phyloP scores from a whole-genome alignment of 2,113 vertebrate species.

The Cyprinodon variegatus region DNA sequence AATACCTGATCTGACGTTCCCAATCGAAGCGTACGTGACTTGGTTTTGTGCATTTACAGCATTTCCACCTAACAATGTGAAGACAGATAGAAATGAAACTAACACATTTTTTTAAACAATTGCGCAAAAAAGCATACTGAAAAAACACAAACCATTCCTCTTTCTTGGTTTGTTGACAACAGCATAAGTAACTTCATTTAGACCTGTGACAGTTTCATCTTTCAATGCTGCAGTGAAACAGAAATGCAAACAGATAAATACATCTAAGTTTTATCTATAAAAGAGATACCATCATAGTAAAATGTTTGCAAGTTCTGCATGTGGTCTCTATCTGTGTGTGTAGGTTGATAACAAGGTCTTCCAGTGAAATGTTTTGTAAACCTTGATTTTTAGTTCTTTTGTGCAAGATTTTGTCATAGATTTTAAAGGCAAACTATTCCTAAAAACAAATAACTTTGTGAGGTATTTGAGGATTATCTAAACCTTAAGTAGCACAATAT shows the following conservation, averaged over 20 bases:
- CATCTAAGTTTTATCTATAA: neutral
- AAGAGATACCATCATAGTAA: neutral
- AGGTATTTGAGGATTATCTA: too few relatives aligned
- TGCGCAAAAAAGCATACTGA: neutral
- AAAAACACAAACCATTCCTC: neutral
- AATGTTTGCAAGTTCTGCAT: too few relatives aligned
- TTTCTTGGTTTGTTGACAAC: neutral
- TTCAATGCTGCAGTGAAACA: neutral
- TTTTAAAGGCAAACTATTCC: too few relatives aligned
- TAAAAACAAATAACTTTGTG: too few relatives aligned
- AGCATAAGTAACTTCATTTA: neutral
- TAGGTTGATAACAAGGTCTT: too few relatives aligned
- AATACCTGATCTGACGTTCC: neutral
- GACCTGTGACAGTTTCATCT: neutral
- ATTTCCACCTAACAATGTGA: neutral
- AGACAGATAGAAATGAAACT: neutral
- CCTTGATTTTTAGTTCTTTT: too few relatives aligned
- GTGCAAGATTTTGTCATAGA: too few relatives aligned
- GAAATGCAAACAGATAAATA: neutral
- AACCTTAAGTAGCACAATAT: too few relatives aligned
- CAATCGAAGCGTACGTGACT: neutral
- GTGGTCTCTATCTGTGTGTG: too few relatives aligned
- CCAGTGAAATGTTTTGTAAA: too few relatives aligned
- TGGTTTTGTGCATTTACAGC: neutral
- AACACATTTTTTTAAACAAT: neutral